Conservation (phyloP, 35 echinoderm and acorn worm species). For the Lytechinus variegatus region DNA sequence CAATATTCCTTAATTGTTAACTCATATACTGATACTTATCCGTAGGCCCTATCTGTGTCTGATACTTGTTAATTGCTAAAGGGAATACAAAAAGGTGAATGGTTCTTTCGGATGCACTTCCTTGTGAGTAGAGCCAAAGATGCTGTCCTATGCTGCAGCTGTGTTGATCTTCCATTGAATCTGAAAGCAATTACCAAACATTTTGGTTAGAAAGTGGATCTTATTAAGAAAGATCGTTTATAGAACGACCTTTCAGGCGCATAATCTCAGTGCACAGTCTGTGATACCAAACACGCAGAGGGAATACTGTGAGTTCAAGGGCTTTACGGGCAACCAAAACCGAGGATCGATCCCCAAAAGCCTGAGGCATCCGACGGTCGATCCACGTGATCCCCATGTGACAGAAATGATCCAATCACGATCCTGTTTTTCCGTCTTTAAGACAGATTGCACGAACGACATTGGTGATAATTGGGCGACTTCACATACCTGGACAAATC, state of each 20-base stretch:
- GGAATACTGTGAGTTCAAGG: not conserved
- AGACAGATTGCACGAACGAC: not conserved
- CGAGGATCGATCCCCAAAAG: not conserved
- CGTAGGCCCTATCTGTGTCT: no score
- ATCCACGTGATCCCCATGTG: not conserved
- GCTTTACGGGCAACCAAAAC: not conserved
- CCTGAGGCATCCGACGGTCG: not conserved
- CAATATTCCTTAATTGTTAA: no score
- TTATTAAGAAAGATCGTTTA: not conserved
- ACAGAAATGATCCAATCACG: not conserved
- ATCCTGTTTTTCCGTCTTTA: not conserved
- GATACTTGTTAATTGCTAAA: no score
- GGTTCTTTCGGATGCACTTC: not conserved
- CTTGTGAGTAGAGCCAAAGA: not conserved
- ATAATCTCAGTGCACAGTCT: not conserved
- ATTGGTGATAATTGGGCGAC: not conserved
- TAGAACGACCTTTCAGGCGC: not conserved
- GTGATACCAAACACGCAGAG: not conserved
- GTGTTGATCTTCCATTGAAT: not conserved
- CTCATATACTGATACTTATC: no score
- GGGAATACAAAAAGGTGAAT: not conserved
- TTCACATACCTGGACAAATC: no score
- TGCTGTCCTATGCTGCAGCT: not conserved
- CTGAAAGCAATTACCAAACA: slow-evolving; percentile 2
- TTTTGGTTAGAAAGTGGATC: not conserved